phyloP scores from a whole-genome alignment of 2,888 invertebrate species.

The Tetheella fluctuosa region DNA sequence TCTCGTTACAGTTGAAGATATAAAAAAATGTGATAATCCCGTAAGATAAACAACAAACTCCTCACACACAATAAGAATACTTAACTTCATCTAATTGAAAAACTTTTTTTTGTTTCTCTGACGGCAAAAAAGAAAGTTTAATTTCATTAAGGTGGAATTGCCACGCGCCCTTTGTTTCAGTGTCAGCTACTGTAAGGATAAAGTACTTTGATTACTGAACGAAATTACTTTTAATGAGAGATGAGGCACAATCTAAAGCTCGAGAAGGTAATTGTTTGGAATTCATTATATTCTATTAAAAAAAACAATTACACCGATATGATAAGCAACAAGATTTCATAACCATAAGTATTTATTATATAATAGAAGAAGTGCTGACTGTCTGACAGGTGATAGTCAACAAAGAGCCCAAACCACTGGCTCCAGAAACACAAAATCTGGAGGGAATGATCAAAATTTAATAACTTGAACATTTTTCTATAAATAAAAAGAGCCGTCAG shows the following conservation, averaged over 20 bases:
- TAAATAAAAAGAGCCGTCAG: too few relatives aligned
- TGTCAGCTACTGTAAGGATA: slow-evolving; percentile 36
- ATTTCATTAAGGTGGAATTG: slow-evolving; percentile 63
- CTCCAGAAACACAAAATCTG: too few relatives aligned
- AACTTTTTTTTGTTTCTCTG: slow-evolving; percentile 50
- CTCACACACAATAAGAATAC: slow-evolving; percentile 36
- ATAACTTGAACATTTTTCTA: too few relatives aligned
- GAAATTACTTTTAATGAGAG: slow-evolving; percentile 6
- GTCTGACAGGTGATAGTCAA: too few relatives aligned
- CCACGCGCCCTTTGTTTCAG: slow-evolving; percentile 43
- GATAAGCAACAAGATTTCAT: background rate
- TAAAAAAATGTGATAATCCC: slow-evolving; percentile 15
- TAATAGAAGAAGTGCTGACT: too few relatives aligned
- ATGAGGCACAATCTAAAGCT: background rate
- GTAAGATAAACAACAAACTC: slow-evolving; percentile 16
- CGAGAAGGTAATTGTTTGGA: background rate
- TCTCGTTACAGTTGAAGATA: slow-evolving; percentile 10
- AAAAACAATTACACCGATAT: background rate
- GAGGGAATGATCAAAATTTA: too few relatives aligned
- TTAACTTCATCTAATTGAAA: slow-evolving; percentile 60
- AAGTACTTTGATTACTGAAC: slow-evolving; percentile 33
- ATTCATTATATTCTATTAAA: background rate
- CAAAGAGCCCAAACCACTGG: too few relatives aligned
- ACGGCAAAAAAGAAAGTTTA: slow-evolving; percentile 49
- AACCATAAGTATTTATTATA: background rate